Evolutionary conservation across 37 sponge, comb jelly and placozoan genomes (phyloP), one percentile per base, ranked within the genome.

Genomic region (Sycon ciliatum): DNA sequence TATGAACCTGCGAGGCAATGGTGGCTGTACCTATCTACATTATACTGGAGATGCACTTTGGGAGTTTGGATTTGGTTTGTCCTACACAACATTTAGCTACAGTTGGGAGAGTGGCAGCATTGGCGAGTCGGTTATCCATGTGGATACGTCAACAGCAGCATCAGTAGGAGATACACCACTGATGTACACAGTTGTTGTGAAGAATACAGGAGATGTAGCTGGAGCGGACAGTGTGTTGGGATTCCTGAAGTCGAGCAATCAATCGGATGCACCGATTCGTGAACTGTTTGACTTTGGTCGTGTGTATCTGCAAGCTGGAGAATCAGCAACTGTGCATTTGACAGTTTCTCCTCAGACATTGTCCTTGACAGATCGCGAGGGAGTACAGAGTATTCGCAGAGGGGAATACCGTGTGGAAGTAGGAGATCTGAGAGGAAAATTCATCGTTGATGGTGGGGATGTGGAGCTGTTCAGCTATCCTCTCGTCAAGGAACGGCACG

Each of bases 231-330:
- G 16, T 13, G 13, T 46, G 53, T 46, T 46, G 16, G 53, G 53
- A 7, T 23, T 9, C 26, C 24, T 18, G 26, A 18, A 60, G 27
- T 11, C 22, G 27, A 9, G 22, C 32, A 22, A 22, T 11, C 7
- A 9, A 22, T 64, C 74, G n/a, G 73, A 69, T 61, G 78, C 64
- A 18, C 89, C 81, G 13, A 1, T 73, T 78, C 79, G 80, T 32
- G 40, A 80, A 36, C 65, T 83, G 36, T 80, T 87, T 83, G 89
- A 71, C 18, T 87, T 87, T 49, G 58, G 83, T 37, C 75, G 82
- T 29, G 78, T 87, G 5, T 62, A 40, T 34, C 77, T 87, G 22
- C 39, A 74, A 30, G 22, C 63, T 28, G 24, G 26, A 9, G 63
- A 60, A 24, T 23, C 24, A 28, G 24, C 11, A 24, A 60, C 63